These are phyloP conservation scores for Nesidiocoris tenuis DNA, from an alignment of 2,888 invertebrate species.

Conservation along the genomic window DNA sequence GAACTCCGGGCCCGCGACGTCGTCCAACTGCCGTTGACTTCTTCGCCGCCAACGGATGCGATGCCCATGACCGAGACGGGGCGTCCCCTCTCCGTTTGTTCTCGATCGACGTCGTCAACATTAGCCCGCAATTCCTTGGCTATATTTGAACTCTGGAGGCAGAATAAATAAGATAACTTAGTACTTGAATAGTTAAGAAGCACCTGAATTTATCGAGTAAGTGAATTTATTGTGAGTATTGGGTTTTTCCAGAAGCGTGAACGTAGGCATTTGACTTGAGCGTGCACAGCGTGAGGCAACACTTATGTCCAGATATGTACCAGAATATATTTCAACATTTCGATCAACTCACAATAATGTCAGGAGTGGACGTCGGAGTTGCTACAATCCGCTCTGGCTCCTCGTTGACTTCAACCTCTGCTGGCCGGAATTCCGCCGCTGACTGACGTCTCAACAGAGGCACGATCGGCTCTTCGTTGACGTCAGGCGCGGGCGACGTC, in stretches of 20 bases:
- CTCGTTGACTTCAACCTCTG: constrained; percentile 15
- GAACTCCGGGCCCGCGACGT: constrained; percentile 50
- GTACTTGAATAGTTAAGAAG: too few species aligned
- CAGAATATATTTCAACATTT: too few species aligned
- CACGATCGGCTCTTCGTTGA: constrained; percentile 44
- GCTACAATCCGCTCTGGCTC: neutral
- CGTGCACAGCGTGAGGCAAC: too few species aligned
- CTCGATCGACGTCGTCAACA: neutral
- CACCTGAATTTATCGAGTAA: too few species aligned
- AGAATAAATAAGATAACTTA: neutral
- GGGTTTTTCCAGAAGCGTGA: too few species aligned
- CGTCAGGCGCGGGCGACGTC: constrained; percentile 16
- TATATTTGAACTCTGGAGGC: constrained; percentile 19
- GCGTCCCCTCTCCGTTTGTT: constrained; percentile 21
- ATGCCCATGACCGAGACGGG: constrained; percentile 34
- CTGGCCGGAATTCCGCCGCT: constrained; percentile 22
- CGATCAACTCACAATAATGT: constrained; percentile 34
- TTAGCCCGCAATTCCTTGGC: constrained; percentile 4
- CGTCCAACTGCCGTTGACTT: constrained; percentile 41
- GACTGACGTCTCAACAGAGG: constrained; percentile 43
- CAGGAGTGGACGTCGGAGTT: neutral
- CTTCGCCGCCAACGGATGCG: constrained; percentile 6
- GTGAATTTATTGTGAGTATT: too few species aligned
- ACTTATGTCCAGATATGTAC: too few species aligned
- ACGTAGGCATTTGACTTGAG: too few species aligned